phyloP scores from a whole-genome alignment of 2,113 vertebrate genomes.

The Chrysemys picta region DNA sequence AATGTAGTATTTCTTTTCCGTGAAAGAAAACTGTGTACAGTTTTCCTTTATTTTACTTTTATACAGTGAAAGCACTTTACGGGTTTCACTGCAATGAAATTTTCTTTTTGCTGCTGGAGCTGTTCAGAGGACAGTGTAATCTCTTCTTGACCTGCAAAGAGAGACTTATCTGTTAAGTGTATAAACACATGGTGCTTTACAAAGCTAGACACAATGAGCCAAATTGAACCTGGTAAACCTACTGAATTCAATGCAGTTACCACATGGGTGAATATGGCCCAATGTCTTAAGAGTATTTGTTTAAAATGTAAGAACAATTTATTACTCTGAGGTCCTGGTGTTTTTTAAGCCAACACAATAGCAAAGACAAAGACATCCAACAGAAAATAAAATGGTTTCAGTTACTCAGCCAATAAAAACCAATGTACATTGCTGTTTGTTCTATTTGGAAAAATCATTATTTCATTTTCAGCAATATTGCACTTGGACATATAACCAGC shows the following conservation, averaged over 20 bases:
- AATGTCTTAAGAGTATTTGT: not conserved
- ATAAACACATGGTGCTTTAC: not conserved
- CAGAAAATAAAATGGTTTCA: not conserved
- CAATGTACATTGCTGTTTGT: not conserved
- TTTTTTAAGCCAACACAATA: not conserved
- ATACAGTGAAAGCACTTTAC: not conserved
- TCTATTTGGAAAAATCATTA: not conserved
- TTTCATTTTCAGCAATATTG: not conserved
- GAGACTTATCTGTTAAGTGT: not conserved
- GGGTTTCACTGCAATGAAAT: not conserved
- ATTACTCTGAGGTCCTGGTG: not conserved
- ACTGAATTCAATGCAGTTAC: not conserved
- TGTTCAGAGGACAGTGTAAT: not conserved
- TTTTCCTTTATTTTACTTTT: not conserved
- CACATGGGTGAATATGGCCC: not conserved
- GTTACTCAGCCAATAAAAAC: not conserved
- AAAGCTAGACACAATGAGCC: not conserved
- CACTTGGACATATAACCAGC: not conserved
- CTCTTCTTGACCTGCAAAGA: not conserved
- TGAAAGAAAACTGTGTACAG: not conserved
- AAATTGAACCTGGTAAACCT: not conserved
- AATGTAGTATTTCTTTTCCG: not conserved
- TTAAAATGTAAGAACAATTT: not conserved
- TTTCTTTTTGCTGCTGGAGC: not conserved
- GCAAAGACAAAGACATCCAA: not conserved